These are phyloP conservation scores for Gnathonemus echidnorhynchus DNA, from an alignment of 2,113 vertebrate genomes.

Conservation along the genomic window DNA sequence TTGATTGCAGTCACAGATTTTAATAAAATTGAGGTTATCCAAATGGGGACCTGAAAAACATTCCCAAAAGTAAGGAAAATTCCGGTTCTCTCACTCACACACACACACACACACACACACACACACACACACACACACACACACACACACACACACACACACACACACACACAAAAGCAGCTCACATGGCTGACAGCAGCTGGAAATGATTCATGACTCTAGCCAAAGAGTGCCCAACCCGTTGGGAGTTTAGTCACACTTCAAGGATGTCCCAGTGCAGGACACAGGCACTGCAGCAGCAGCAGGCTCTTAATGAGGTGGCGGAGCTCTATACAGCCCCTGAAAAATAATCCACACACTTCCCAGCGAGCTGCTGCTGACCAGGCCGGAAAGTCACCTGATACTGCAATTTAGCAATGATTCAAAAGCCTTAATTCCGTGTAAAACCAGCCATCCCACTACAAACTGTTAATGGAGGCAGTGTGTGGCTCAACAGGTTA, in stretches of 20 bases:
- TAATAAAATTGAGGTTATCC: no score
- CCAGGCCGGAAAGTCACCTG: not conserved
- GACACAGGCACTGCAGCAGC: not conserved
- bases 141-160: no score
- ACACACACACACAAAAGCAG: no score
- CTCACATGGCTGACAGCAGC: not conserved
- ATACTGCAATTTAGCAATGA: not conserved
- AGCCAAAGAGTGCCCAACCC: not conserved
- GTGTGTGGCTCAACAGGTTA: not conserved
- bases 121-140: no score
- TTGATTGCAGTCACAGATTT: no score
- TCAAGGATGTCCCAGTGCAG: constrained; percentile 23
- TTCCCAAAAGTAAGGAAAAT: no score
- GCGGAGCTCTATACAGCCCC: no score
- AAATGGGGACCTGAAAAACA: no score
- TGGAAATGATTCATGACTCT: not conserved
- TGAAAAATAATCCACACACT: not conserved
- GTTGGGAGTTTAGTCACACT: constrained; percentile 33
- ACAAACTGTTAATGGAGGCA: not conserved
- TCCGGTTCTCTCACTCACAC: no score
- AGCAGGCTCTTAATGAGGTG: not conserved
- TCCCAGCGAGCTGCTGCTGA: not conserved
- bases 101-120: no score
- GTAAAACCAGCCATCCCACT: not conserved
- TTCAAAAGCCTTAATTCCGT: not conserved